A percentile compares a stretch with the other conserved stretches of the same genome.
Conservation (phyloP, 2,797 vertebrate species). For the Tapirus indicus region DNA sequence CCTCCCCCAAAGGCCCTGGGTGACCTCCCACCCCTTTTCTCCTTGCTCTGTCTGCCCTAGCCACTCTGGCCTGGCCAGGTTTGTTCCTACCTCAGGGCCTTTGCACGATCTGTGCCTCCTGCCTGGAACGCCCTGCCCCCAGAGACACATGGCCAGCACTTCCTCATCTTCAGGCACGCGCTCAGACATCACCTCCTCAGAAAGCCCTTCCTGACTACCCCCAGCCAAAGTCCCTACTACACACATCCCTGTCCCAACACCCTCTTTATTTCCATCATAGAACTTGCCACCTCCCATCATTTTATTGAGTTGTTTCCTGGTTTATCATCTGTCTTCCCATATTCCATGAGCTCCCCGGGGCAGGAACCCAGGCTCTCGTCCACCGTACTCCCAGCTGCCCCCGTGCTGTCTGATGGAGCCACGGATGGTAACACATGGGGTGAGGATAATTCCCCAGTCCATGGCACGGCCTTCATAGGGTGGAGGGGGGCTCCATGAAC, state of each 20-base stretch:
- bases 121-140: background rate
- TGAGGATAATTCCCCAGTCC: background rate
- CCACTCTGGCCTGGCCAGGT: background rate
- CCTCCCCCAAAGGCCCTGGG: background rate
- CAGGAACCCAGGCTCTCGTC: background rate
- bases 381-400: background rate
- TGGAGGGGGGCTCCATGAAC: background rate
- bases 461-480: too few relatives aligned
- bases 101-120: background rate
- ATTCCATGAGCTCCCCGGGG: background rate
- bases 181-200: background rate
- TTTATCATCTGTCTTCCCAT: background rate
- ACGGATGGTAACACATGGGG: background rate
- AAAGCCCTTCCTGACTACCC: background rate
- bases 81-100: background rate
- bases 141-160: background rate
- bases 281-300: background rate
- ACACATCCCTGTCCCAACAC: fast-evolving
- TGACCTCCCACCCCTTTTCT: background rate
- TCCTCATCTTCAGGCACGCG: background rate
- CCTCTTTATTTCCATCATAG: background rate
- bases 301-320: background rate
- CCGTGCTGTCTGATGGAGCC: background rate
- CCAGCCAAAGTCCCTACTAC: background rate
- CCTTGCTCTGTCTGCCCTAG: background rate